A percentile compares a stretch with the other conserved stretches of the same genome.
These are phyloP conservation scores for Esox niger DNA, from an alignment of 2,113 vertebrate genomes.

Conservation along the genomic window DNA sequence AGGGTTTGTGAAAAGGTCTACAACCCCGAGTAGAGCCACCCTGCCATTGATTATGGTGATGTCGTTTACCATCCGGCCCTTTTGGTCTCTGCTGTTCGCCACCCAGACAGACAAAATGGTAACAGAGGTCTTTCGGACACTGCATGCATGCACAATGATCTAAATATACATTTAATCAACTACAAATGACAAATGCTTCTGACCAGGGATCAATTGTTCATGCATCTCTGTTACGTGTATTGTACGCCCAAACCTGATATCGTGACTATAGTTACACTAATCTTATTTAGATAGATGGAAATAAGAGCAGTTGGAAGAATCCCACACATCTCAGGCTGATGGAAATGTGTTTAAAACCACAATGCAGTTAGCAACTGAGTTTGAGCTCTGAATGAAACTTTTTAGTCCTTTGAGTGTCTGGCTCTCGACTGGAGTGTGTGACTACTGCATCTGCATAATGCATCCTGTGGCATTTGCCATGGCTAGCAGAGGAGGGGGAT, in stretches of 20 bases:
- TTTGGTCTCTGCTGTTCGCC: slow-evolving; percentile 28
- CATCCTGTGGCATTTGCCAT: slow-evolving; percentile 42
- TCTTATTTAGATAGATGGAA: too few relatives aligned
- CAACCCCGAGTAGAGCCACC: slow-evolving; percentile 37
- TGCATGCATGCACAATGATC: slow-evolving; percentile 3
- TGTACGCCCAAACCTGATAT: too few relatives aligned
- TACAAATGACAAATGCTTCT: background rate
- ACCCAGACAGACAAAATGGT: slow-evolving; percentile 25
- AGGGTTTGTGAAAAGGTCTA: slow-evolving; percentile 49
- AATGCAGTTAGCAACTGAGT: background rate
- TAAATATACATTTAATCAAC: slow-evolving; percentile 5
- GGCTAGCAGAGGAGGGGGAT: slow-evolving; percentile 20
- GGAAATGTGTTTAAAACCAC: background rate
- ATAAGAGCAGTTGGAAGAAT: too few relatives aligned
- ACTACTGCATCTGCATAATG: slow-evolving; percentile 36
- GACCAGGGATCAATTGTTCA: too few relatives aligned
- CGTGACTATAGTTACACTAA: too few relatives aligned
- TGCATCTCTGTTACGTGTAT: too few relatives aligned
- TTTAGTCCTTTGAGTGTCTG: slow-evolving; percentile 3
- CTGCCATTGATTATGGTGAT: slow-evolving; percentile 57
- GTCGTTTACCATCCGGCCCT: slow-evolving; percentile 24
- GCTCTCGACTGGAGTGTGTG: slow-evolving; percentile 1
- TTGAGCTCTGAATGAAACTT: slow-evolving; percentile 5
- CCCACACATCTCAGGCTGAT: background rate
- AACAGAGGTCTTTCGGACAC: slow-evolving; percentile 12